phyloP scores from a whole-genome alignment of 1,140 invertebrate species.

The Drosophila aff. region DNA sequence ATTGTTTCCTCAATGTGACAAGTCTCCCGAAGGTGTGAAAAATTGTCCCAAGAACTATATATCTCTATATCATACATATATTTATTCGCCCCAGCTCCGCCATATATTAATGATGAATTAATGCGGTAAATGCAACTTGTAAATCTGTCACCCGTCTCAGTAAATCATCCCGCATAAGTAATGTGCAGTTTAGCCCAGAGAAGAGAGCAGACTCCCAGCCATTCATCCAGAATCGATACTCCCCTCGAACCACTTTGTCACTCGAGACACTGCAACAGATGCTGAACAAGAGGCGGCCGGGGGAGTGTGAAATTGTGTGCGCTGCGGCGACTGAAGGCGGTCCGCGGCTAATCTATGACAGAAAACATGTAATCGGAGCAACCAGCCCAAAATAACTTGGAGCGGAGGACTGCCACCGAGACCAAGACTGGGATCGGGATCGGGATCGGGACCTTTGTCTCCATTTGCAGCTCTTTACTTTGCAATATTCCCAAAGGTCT shows the following conservation, averaged over 20 bases:
- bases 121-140: conserved; percentile 80
- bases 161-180: conserved; percentile 80
- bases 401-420: conserved; percentile 16
- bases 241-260: conserved; percentile 46
- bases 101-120: conserved; percentile 76
- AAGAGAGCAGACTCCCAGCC: conserved; percentile 14
- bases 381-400: conserved; percentile 57
- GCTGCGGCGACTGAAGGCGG: conserved; percentile 52
- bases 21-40: conserved; percentile 38
- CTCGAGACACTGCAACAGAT: conserved; percentile 73
- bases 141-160: conserved; percentile 81
- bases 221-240: conserved; percentile 24
- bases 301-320: conserved; percentile 78
- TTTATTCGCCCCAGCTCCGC: neutral
- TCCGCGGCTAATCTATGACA: conserved; percentile 77
- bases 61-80: neutral
- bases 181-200: conserved; percentile 70
- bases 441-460: conserved; percentile 48
- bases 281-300: conserved; percentile 33
- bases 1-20: conserved; percentile 53
- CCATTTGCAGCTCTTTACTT: conserved; percentile 59
- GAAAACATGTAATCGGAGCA: conserved; percentile 79
- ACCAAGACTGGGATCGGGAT: conserved; percentile 29
- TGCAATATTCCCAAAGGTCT: conserved; percentile 60
- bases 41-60: neutral